Conservation (phyloP, 2,888 invertebrate species). For the Nephrotoma appendiculata region DNA sequence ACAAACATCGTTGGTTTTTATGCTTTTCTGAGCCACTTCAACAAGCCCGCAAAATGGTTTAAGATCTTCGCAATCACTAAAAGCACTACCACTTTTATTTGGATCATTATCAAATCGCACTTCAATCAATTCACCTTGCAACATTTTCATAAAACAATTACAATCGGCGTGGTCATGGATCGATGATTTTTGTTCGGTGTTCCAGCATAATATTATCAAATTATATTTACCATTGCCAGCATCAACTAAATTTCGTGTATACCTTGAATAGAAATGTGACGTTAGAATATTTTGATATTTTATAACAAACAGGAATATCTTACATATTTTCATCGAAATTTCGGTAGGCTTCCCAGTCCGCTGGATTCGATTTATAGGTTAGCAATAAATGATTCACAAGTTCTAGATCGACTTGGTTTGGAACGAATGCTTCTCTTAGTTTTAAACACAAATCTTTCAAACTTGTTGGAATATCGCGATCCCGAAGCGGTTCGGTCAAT, state of each 20-base stretch:
- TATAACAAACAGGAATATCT: not conserved
- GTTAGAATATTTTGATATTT: no score
- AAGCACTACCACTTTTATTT: slow-evolving; percentile 11
- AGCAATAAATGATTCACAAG: not conserved
- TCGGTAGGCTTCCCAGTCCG: not conserved
- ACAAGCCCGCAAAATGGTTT: slow-evolving; percentile 33
- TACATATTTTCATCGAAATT: not conserved
- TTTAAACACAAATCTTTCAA: not conserved
- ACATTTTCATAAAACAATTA: slow-evolving; percentile 94
- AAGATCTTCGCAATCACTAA: slow-evolving; percentile 26
- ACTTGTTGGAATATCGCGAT: not conserved
- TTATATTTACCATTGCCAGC: slow-evolving; percentile 95
- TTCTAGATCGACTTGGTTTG: not conserved
- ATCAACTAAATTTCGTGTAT: slow-evolving; percentile 92
- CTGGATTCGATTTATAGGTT: not conserved
- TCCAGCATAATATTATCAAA: slow-evolving; percentile 96
- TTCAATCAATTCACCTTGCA: slow-evolving; percentile 72
- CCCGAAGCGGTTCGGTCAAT: not conserved
- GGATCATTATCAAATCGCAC: slow-evolving; percentile 33
- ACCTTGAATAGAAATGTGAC: slow-evolving; percentile 38
- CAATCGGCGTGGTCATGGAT: slow-evolving; percentile 95
- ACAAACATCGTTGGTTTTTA: slow-evolving; percentile 65
- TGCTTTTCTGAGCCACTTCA: slow-evolving; percentile 45
- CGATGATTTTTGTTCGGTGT: slow-evolving; percentile 83
- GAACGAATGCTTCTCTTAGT: not conserved